Conservation (phyloP, 1,140 invertebrate genomes). For the Neodiprion lecontei region DNA sequence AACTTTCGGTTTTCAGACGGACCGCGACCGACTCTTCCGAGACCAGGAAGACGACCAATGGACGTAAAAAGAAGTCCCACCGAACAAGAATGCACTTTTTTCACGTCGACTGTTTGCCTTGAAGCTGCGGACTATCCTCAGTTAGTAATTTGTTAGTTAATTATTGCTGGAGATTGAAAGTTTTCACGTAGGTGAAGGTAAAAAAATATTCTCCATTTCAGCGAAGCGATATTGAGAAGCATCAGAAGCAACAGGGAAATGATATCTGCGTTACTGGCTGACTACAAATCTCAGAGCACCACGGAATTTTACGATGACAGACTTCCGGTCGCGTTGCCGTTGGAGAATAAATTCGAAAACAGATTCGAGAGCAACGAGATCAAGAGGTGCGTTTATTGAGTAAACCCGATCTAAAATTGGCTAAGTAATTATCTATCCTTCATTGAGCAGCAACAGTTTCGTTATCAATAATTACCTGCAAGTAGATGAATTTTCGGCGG, state of each 20-base stretch:
- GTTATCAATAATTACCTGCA: no score
- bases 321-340: conserved; percentile 27
- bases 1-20: conserved; percentile 26
- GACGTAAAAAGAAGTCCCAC: conserved; percentile 49
- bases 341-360: conserved; percentile 44
- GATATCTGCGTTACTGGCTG: conserved; percentile 73
- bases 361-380: conserved; percentile 58
- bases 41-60: conserved; percentile 41
- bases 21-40: conserved; percentile 29
- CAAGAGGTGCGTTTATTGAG: conserved; percentile 42
- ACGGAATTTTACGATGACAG: conserved; percentile 30
- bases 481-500: no score
- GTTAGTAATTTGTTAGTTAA: conserved; percentile 62
- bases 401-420: no score
- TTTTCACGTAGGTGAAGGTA: conserved; percentile 50
- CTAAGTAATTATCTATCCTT: no score
- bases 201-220: conserved; percentile 51
- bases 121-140: conserved; percentile 78
- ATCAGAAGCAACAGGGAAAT: conserved; percentile 75
- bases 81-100: conserved; percentile 70
- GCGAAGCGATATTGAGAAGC: conserved; percentile 78
- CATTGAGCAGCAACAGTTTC: no score
- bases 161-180: not conserved
- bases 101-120: conserved; percentile 78
- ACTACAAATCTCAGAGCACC: conserved; percentile 60